Evolutionary conservation across 2,797 vertebrate genomes (phyloP), one percentile per base, ranked within the genome.

Genomic region (Lophius americanus): DNA sequence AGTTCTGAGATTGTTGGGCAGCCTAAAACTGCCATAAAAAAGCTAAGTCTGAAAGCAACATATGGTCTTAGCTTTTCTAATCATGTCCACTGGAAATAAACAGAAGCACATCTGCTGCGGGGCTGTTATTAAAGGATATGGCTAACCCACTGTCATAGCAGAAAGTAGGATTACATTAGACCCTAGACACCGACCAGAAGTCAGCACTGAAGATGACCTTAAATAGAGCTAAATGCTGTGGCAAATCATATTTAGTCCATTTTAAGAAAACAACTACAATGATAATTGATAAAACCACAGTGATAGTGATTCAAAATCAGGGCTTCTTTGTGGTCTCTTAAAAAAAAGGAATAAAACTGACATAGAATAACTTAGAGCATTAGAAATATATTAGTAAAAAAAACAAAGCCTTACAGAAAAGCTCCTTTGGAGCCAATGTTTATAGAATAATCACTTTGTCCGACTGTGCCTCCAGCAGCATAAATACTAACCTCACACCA

Each of bases 71-170:
- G 71, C 74, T 68, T 13, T 48, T 71, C 53, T 84, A 88, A 91
- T 82, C 80, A 69, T 67, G 71, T 78, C 70, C 73, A 81, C 46
- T 73, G 77, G 64, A 86, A 82, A 81, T 58, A 79, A 84, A 81
- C 66, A 78, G 57, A 54, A 55, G 73, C 70, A 80, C 84, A 89
- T 85, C 78, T 88, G 87, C 67, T 82, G 62, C 42, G 10, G 52
- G 61, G 78, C 73, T 70, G 60, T 85, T 80, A 77, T 76, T 75
- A 56, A 78, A 79, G 65, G 71, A 80, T 60, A 64, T 53, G 54
- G 64, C 55, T 70, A 67, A 68, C 67, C 59, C 71, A 56, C 51
- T 68, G 66, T 73, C 74, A 83, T 59, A 79, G 43, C 64, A 60
- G 59, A 70, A 47, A 56, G 60, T 43, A 66, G 83, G 82, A 90